These are phyloP conservation scores for Ooceraea biroi DNA, from an alignment of 1,140 invertebrate genomes.

Conservation along the genomic window DNA sequence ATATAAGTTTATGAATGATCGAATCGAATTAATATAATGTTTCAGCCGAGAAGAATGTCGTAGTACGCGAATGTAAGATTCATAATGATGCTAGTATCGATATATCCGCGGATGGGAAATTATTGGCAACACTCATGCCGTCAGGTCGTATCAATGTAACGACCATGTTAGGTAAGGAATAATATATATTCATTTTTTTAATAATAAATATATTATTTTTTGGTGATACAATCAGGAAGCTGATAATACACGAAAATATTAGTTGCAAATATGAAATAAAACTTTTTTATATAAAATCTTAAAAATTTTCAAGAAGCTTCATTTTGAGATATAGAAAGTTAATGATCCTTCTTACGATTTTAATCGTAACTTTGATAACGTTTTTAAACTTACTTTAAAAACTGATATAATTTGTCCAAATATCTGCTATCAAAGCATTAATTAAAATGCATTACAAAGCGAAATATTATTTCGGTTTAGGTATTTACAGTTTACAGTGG, in stretches of 20 bases:
- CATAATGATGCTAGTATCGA: slow-evolving; percentile 96
- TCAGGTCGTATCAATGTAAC: slow-evolving; percentile 88
- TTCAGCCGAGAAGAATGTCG: slow-evolving; percentile 91
- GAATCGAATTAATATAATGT: not conserved
- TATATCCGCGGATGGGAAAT: slow-evolving; percentile 92
- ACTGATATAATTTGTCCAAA: no score
- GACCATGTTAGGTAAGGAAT: slow-evolving; percentile 89
- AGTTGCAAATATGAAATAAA: no score
- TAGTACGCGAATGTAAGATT: slow-evolving; percentile 93
- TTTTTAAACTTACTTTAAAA: no score
- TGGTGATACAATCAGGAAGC: not conserved
- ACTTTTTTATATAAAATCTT: no score
- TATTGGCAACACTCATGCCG: slow-evolving; percentile 91
- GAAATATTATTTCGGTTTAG: slow-evolving; percentile 86
- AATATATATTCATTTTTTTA: not conserved
- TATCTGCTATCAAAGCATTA: no score
- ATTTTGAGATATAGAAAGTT: no score
- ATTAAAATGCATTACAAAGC: no score
- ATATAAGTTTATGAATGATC: not conserved
- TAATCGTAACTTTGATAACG: no score
- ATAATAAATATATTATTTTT: not conserved
- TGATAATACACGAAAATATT: no score
- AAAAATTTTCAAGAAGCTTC: no score
- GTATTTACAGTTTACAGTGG: slow-evolving; percentile 92
- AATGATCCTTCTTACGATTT: no score